These are phyloP conservation scores for Allacma fusca DNA, from an alignment of 2,888 invertebrate species.

Conservation along the genomic window DNA sequence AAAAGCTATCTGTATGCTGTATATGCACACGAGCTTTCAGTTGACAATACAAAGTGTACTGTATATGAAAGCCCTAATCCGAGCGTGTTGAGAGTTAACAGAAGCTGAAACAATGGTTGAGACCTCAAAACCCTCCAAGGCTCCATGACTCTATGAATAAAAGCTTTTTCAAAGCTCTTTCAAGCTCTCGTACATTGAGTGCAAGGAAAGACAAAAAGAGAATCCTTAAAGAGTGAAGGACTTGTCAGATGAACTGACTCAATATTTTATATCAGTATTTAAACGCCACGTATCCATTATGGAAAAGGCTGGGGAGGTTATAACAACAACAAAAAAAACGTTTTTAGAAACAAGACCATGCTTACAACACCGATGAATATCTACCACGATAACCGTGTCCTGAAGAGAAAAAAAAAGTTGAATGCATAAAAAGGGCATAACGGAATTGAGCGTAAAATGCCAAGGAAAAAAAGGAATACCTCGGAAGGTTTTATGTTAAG, in stretches of 20 bases:
- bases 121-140: neutral
- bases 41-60: too few species aligned
- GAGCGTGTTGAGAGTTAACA: neutral
- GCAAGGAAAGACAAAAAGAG: neutral
- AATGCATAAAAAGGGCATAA: constrained; percentile 15
- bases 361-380: constrained; percentile 9
- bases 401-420: neutral
- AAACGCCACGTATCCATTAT: neutral
- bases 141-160: neutral
- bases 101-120: neutral
- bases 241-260: neutral
- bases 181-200: neutral
- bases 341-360: constrained; percentile 29
- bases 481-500: neutral
- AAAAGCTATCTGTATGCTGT: too few species aligned
- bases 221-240: constrained; percentile 11
- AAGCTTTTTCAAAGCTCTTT: neutral
- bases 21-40: too few species aligned
- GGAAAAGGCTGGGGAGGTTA: neutral
- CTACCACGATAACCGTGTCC: constrained; percentile 34
- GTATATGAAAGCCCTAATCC: neutral
- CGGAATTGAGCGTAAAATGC: neutral
- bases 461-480: constrained; percentile 4
- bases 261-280: neutral
- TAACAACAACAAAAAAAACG: neutral